Base-by-base conservation (phyloP, 2,797 vertebrate genomes). In the Chanos chanos region DNA sequence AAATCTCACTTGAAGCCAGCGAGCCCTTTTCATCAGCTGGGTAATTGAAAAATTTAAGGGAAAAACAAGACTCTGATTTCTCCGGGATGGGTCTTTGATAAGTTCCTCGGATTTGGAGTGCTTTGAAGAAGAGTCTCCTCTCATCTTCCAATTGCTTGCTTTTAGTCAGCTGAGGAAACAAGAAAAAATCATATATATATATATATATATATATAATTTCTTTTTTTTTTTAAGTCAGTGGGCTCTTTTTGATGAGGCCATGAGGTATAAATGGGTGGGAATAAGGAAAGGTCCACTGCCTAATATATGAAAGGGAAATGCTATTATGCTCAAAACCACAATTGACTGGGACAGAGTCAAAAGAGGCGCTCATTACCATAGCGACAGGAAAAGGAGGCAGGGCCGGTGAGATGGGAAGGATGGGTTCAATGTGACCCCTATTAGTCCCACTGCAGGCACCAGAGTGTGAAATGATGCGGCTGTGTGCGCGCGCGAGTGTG, bases 351-450 rank as follows among this genome's bases (percentile, higher is more conserved):
- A 9, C 18, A 15, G 9, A 63, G 53, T 24, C 44, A 58, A 61
- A n/a, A 53, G 16, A 45, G 15, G 12, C 18, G 24, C 25, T 48
- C 56, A 55, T 68, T 54, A 51, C 24, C 48, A 63, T 45, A 52
- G 30, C 34, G 43, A 25, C 3, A 37, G 48, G 25, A 36, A 49
- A n/a, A n/a, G 31, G 31, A 4, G 33, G 36, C n/a, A 34, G 27
- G 12, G 31, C 39, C 50, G 37, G 39, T 33, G 44, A 36, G 27
- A 40, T 54, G 51, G 56, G 51, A 44, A 24, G 19, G 33, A 30
- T 59, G 22, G 34, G 78, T 70, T 87, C 82, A 85, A 80, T 83
- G 82, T 89, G 82, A 89, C 87, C 86, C 86, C 81, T 75, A 82
- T 83, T 86, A 85, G 81, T 80, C 72, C 77, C 72, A 70, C 73